Base-by-base conservation (phyloP, 2,797 vertebrate genomes). In the Sus cebifrons region DNA sequence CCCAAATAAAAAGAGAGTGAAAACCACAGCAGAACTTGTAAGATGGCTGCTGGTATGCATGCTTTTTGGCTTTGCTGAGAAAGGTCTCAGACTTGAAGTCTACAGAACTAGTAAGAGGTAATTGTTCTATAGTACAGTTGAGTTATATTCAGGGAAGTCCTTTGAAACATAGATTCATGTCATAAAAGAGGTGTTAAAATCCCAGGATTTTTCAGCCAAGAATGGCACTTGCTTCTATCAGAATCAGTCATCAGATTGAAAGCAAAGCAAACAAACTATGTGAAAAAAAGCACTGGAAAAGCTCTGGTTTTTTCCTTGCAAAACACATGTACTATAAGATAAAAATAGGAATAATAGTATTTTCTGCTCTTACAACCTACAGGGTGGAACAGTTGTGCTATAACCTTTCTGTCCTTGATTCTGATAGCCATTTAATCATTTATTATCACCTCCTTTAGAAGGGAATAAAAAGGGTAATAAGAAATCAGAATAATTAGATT, bases 311-410 rank as follows among this genome's bases (percentile, higher is more conserved):
- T 79, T 88, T 71, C 49, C 49, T 84, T 82, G 32, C 14, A 85
- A 49, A 91, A 27, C 64, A 10, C 14, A 3, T 29, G 49, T 58
- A 13, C 71, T 73, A 1, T 36, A 36, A 60, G 52, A 16, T 64
- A 52, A 73, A 94, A 68, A 88, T 27, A 16, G 49, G 17, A 90
- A 54, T 52, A 79, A 86, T 60, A 25, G 77, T 70, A 49, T 25
- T 75, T 90, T 94, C 62, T 91, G 56, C 52, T 87, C 32, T 93
- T 40, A 73, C 75, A 83, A 29, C 29, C 52, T 60, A 29, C 40
- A 49, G 1, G 62, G 17, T 23, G 52, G 40, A 49, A n/a, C 25
- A 36, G 2, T 36, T 20, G 0, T 68, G 10, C 58, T 89, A 32
- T 62, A 29, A 88, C 44, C 67, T 77, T 71, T 89, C 29, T 88